A percentile compares a stretch with the other conserved stretches of the same genome.
phyloP scores from a whole-genome alignment of 2,797 vertebrate species.

The Coccyzus lansbergi region DNA sequence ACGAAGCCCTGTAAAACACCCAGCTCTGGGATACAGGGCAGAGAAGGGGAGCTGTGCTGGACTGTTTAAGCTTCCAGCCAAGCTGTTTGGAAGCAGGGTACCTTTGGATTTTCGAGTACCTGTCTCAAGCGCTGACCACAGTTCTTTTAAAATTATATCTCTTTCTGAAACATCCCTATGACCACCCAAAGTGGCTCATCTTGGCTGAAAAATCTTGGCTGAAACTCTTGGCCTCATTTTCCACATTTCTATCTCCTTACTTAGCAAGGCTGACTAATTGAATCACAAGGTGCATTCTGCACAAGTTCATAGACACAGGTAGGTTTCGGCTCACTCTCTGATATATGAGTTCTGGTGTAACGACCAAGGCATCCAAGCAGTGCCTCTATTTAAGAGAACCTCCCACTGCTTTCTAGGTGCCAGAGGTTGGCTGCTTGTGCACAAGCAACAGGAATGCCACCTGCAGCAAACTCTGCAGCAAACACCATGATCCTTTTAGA shows the following conservation, averaged over 20 bases:
- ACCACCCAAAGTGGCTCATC: not conserved
- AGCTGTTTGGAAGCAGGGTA: accelerated
- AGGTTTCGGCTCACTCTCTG: not conserved
- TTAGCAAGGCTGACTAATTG: not conserved
- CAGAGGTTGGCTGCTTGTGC: not conserved
- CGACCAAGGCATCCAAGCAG: not conserved
- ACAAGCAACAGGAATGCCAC: not conserved
- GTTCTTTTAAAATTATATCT: not conserved
- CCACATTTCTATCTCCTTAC: not conserved
- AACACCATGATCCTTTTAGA: not conserved
- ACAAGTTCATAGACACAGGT: not conserved
- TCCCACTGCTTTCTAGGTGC: not conserved
- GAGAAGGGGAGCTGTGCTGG: accelerated
- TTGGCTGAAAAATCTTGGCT: not conserved
- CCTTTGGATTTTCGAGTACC: not conserved
- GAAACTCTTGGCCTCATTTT: not conserved
- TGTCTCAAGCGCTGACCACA: not conserved
- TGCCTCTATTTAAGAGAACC: not conserved
- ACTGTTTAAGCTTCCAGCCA: not conserved
- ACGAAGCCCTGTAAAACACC: not conserved
- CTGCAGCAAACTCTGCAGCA: not conserved
- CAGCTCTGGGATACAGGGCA: not conserved
- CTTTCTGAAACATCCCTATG: not conserved
- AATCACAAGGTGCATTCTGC: not conserved
- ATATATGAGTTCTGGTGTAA: not conserved